Conservation (phyloP, 2,797 vertebrate species). For the Notamacropus eugenii region DNA sequence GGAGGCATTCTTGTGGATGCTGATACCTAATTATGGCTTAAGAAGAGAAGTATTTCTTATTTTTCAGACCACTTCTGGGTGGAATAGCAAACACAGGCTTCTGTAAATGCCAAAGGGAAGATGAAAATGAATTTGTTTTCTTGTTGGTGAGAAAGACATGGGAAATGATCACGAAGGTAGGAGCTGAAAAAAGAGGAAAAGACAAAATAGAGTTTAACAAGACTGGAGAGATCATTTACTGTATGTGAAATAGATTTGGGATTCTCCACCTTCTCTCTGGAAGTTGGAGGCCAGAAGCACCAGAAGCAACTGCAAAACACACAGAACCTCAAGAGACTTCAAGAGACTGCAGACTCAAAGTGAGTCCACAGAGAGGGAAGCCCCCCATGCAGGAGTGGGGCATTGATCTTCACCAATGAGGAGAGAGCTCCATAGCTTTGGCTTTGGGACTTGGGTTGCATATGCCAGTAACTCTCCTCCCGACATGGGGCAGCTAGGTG, state of each 20-base stretch:
- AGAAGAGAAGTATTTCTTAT: constrained; percentile 50
- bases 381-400: neutral
- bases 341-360: neutral
- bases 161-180: neutral
- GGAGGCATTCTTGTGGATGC: neutral
- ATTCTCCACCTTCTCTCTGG: neutral
- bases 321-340: too few relatives aligned
- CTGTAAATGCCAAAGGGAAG: neutral
- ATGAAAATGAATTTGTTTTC: neutral
- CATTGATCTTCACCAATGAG: neutral
- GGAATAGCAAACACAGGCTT: neutral
- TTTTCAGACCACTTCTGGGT: constrained; percentile 41
- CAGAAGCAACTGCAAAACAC: neutral
- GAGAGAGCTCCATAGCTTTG: neutral
- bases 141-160: neutral
- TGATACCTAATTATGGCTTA: constrained; percentile 19
- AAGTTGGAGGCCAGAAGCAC: neutral
- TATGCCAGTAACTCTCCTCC: neutral
- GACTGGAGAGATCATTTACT: neutral
- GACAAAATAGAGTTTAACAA: neutral
- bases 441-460: neutral
- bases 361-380: neutral
- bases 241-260: neutral
- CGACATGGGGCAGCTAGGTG: too few relatives aligned
- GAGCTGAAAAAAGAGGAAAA: neutral